Conservation (phyloP, 2,113 vertebrate genomes). For the Anser brachyrhynchus region DNA sequence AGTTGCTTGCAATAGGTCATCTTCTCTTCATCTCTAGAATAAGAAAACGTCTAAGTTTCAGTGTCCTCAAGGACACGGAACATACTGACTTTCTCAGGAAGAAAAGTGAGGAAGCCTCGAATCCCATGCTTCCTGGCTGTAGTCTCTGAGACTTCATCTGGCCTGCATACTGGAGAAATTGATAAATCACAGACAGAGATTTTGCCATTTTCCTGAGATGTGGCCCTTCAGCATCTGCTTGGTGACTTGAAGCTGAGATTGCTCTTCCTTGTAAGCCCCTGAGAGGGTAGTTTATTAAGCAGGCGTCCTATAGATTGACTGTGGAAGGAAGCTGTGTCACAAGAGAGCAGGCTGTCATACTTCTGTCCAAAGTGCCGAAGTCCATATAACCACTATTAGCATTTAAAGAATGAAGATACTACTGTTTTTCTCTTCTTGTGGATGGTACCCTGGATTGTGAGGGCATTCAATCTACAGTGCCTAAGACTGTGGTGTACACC, state of each 20-base stretch:
- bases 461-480: background rate
- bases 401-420: background rate
- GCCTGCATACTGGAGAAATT: background rate
- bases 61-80: background rate
- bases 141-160: background rate
- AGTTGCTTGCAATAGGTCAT: background rate
- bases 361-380: background rate
- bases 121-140: background rate
- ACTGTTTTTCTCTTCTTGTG: background rate
- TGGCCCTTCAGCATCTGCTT: background rate
- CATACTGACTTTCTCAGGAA: background rate
- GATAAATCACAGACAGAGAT: background rate
- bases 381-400: background rate
- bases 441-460: background rate
- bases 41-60: background rate
- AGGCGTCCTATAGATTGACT: background rate
- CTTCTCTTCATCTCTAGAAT: background rate
- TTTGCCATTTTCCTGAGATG: background rate
- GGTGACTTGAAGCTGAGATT: background rate
- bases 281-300: background rate
- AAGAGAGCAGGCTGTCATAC: background rate
- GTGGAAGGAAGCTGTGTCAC: background rate
- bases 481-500: background rate
- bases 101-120: background rate
- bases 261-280: background rate